These are phyloP conservation scores for Mesocentrotus franciscanus DNA, from an alignment of 53 echinoderm and acorn worm genomes.

Conservation along the genomic window DNA sequence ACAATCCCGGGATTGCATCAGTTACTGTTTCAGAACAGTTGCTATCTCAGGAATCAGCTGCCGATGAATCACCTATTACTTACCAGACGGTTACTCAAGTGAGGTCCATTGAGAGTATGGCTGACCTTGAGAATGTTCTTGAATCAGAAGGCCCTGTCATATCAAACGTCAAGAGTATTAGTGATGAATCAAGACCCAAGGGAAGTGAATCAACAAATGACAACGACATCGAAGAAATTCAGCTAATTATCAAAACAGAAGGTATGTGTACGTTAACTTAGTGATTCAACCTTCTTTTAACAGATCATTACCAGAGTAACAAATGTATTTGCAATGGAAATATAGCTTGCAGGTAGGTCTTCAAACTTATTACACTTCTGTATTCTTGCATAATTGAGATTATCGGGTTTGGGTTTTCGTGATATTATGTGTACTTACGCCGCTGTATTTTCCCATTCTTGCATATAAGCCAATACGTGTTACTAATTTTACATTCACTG, in stretches of 20 bases:
- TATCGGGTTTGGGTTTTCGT: neutral
- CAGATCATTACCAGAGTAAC: neutral
- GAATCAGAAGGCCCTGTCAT: neutral
- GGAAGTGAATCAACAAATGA: too few relatives aligned
- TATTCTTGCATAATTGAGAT: neutral
- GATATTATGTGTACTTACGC: neutral
- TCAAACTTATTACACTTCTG: neutral
- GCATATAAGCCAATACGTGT: neutral
- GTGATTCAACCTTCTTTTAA: neutral
- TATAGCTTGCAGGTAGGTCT: neutral
- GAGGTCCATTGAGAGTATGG: neutral
- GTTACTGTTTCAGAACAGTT: neutral
- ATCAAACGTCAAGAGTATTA: slow-evolving; percentile 19
- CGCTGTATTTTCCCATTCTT: neutral
- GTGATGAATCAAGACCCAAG: neutral
- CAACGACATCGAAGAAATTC: neutral
- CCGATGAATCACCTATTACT: neutral
- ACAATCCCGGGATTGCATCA: neutral
- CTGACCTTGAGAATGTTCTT: neutral
- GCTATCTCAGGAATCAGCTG: neutral
- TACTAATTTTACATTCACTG: neutral
- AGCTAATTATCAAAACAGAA: slow-evolving; percentile 26
- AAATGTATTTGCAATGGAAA: neutral
- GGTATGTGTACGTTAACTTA: neutral
- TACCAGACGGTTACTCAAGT: neutral